phyloP scores from a whole-genome alignment of 2,888 invertebrate species.

The Gymnoscelis rufifasciata region DNA sequence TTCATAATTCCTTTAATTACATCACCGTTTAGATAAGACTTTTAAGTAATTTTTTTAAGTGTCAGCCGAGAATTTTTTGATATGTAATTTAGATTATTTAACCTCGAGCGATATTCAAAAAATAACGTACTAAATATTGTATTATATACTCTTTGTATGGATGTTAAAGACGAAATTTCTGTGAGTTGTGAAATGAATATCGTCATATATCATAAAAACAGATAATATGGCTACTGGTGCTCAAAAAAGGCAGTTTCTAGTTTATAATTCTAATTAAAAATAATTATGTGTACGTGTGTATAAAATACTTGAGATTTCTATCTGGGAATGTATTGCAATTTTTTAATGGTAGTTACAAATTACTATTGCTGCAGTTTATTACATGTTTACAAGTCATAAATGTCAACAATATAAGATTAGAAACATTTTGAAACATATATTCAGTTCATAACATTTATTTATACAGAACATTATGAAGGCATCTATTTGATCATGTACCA shows the following conservation, averaged over 20 bases:
- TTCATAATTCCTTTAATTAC: slow-evolving; percentile 47
- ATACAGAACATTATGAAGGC: too few species aligned
- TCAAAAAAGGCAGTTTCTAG: slow-evolving; percentile 23
- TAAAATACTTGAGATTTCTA: slow-evolving; percentile 20
- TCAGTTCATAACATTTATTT: too few species aligned
- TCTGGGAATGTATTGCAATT: slow-evolving; percentile 23
- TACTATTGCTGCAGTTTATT: slow-evolving; percentile 3
- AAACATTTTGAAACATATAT: too few species aligned
- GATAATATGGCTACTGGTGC: slow-evolving; percentile 26
- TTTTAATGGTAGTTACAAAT: slow-evolving; percentile 18
- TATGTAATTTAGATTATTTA: slow-evolving; percentile 39
- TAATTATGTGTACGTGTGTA: slow-evolving; percentile 24
- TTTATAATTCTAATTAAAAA: slow-evolving; percentile 29
- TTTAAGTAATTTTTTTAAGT: slow-evolving; percentile 7
- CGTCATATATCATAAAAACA: slow-evolving; percentile 24
- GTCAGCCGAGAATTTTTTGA: slow-evolving; percentile 23
- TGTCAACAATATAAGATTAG: background rate
- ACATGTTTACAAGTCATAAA: background rate
- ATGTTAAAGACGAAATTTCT: slow-evolving; percentile 20
- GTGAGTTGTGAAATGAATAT: slow-evolving; percentile 13
- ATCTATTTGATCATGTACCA: too few species aligned
- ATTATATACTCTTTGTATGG: slow-evolving; percentile 2
- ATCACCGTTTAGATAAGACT: slow-evolving; percentile 44
- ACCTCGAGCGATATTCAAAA: slow-evolving; percentile 25
- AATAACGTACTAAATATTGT: background rate